These are phyloP conservation scores for Batillaria attramentaria DNA, from an alignment of 1,140 invertebrate species.

Conservation along the genomic window DNA sequence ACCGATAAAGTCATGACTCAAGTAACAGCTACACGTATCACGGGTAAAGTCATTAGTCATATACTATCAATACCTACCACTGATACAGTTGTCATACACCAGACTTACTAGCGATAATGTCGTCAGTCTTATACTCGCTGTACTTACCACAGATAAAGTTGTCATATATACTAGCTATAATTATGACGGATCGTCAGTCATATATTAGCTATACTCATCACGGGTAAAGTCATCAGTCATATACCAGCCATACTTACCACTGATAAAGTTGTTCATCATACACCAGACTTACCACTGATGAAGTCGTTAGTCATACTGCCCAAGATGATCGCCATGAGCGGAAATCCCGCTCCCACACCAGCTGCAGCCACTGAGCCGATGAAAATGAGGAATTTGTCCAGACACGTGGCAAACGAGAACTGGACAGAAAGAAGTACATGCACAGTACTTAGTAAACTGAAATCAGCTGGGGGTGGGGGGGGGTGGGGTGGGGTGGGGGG, in stretches of 20 bases:
- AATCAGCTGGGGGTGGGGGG: not conserved
- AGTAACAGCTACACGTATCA: too few species aligned
- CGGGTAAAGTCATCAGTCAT: not conserved
- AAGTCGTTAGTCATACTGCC: constrained; percentile 68
- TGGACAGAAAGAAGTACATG: constrained; percentile 30
- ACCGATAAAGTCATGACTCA: too few species aligned
- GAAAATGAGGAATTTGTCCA: constrained; percentile 64
- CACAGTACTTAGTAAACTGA: not conserved
- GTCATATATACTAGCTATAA: not conserved
- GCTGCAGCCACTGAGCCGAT: constrained; percentile 60
- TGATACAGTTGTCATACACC: too few species aligned
- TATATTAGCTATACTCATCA: not conserved
- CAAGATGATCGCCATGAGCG: constrained; percentile 67
- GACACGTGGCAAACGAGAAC: constrained; percentile 65
- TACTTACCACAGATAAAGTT: too few species aligned
- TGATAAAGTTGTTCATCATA: not conserved
- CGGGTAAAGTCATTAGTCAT: too few species aligned
- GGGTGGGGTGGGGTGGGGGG: not conserved
- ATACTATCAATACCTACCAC: too few species aligned
- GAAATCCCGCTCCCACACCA: constrained; percentile 63
- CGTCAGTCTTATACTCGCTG: too few species aligned
- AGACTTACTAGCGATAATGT: too few species aligned
- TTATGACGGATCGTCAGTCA: not conserved
- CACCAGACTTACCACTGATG: constrained; percentile 48
- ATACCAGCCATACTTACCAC: not conserved